phyloP scores from a whole-genome alignment of 1,140 invertebrate genomes.

The Temnothorax curvispinosus region DNA sequence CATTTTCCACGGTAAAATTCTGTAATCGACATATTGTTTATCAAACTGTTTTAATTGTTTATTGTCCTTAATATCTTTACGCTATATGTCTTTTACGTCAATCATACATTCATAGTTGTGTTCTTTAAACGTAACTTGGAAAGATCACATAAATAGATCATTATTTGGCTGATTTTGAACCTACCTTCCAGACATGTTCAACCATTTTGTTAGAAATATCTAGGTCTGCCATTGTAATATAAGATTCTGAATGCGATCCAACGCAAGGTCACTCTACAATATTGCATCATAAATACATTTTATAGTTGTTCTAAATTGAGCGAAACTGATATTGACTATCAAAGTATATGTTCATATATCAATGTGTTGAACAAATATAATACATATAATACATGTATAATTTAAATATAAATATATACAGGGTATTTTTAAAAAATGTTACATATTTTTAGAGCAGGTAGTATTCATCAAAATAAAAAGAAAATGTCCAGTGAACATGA shows the following conservation, averaged over 20 bases:
- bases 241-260: background rate
- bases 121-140: background rate
- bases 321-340: too few species aligned
- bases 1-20: conserved; percentile 36
- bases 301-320: too few species aligned
- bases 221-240: background rate
- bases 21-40: background rate
- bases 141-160: background rate
- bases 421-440: too few species aligned
- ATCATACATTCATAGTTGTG: background rate
- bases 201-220: background rate
- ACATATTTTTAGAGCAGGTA: too few species aligned
- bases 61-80: background rate
- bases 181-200: background rate
- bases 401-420: too few species aligned
- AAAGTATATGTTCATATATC: too few species aligned
- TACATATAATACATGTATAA: too few species aligned
- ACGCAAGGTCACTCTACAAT: background rate
- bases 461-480: too few species aligned
- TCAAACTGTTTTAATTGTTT: background rate
- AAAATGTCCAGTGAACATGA: too few species aligned
- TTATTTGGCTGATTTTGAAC: background rate
- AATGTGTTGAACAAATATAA: too few species aligned
- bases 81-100: background rate
- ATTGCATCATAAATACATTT: background rate